phyloP scores from a whole-genome alignment of 2,888 invertebrate genomes.

The Nomada flava region DNA sequence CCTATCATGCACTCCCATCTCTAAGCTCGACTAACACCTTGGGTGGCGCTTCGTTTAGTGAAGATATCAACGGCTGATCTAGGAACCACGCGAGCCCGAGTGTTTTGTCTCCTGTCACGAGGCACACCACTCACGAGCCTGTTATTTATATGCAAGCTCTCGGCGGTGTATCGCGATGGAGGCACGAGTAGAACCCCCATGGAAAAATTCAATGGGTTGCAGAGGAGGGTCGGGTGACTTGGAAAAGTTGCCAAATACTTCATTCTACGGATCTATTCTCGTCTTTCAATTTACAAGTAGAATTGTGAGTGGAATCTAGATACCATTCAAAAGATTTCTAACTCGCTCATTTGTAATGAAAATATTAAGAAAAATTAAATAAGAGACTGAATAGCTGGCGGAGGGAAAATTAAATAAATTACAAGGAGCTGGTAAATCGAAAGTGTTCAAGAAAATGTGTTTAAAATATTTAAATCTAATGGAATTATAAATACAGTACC shows the following conservation, averaged over 20 bases:
- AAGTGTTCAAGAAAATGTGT: no score
- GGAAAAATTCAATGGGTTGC: constrained; percentile 36
- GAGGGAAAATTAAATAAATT: no score
- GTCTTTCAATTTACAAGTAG: neutral
- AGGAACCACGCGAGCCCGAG: constrained; percentile 69
- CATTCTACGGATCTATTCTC: neutral
- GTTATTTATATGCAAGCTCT: constrained; percentile 74
- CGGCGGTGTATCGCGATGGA: constrained; percentile 49
- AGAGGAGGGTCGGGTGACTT: constrained; percentile 18
- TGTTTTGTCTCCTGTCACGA: constrained; percentile 78
- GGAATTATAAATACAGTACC: no score
- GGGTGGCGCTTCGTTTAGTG: constrained; percentile 80
- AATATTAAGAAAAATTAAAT: no score
- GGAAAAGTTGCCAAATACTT: constrained; percentile 11
- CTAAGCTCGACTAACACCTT: constrained; percentile 80
- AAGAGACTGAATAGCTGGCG: no score
- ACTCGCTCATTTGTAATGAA: no score
- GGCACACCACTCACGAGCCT: constrained; percentile 58
- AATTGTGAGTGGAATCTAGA: no score
- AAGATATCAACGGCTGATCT: constrained; percentile 77
- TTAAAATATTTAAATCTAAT: no score
- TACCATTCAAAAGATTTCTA: no score
- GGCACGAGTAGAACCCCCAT: constrained; percentile 13
- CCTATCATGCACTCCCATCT: constrained; percentile 80
- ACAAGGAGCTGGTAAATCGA: no score